Evolutionary conservation across 2,797 vertebrate genomes (phyloP).

Genomic region (Sparidentex hasta): DNA sequence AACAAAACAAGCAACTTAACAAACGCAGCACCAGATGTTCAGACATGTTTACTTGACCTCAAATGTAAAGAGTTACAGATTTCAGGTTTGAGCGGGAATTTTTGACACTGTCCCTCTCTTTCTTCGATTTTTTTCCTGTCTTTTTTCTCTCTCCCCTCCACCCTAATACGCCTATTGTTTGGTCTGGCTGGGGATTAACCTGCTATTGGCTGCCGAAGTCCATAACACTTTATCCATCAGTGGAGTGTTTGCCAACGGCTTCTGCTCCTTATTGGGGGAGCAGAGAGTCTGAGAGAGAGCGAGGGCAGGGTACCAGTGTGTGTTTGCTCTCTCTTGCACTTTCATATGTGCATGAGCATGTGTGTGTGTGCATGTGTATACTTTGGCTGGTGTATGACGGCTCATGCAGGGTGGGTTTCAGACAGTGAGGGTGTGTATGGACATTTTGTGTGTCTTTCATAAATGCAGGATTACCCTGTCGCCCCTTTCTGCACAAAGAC

Average conservation of each 20-base stretch:
- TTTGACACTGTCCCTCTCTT: background rate
- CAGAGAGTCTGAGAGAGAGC: constrained; percentile 7
- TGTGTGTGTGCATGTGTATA: constrained; percentile 12
- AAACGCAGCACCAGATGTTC: background rate
- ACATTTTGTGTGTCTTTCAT: constrained; percentile 62
- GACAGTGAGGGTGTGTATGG: constrained; percentile 35
- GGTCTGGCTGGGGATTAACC: constrained; percentile 34
- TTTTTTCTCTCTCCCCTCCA: background rate
- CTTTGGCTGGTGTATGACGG: constrained; percentile 11
- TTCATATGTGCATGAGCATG: constrained; percentile 15
- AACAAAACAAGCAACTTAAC: background rate
- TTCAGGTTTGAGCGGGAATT: background rate
- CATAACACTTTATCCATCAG: constrained; percentile 42
- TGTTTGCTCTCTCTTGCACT: constrained; percentile 18
- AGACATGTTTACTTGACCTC: background rate
- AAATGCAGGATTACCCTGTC: constrained; percentile 65
- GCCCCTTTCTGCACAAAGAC: constrained; percentile 52
- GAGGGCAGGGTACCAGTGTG: background rate
- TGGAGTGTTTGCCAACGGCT: constrained; percentile 45
- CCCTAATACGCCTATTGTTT: constrained; percentile 23
- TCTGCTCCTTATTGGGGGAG: constrained; percentile 26
- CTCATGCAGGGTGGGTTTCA: constrained; percentile 37
- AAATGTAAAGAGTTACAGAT: background rate
- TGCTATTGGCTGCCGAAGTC: constrained; percentile 30
- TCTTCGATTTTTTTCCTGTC: background rate